Percentiles rank a stretch among this genome's conserved stretches.
Evolutionary conservation across 2,888 invertebrate species (phyloP).

Genomic region (Netelia melanura): DNA sequence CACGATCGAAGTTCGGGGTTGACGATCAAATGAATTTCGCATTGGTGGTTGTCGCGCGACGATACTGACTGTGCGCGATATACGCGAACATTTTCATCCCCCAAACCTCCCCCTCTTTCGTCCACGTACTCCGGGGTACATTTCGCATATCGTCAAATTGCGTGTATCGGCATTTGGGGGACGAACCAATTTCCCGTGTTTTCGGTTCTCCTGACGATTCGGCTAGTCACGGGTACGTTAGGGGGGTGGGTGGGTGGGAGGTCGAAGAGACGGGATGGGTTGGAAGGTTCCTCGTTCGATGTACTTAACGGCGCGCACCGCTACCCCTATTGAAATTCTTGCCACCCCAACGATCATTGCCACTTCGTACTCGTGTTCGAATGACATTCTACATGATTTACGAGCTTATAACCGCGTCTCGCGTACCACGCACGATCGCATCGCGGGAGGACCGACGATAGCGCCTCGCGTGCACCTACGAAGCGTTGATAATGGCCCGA

Average conservation of each 20-base stretch:
- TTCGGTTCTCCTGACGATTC: not conserved
- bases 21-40: not conserved
- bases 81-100: too few species aligned
- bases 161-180: constrained; percentile 2
- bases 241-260: not conserved
- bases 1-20: not conserved
- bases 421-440: constrained; percentile 23
- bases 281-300: not conserved
- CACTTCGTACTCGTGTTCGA: constrained; percentile 18
- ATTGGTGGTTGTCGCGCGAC: not conserved
- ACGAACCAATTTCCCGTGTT: constrained; percentile 41
- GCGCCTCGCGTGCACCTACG: not conserved
- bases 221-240: not conserved
- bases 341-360: constrained; percentile 50
- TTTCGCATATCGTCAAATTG: not conserved
- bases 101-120: too few species aligned
- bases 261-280: too few species aligned
- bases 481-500: not conserved
- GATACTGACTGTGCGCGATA: not conserved
- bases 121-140: not conserved
- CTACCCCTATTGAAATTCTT: constrained; percentile 46
- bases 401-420: constrained; percentile 40
- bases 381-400: constrained; percentile 53
- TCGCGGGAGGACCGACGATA: not conserved
- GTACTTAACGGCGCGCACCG: constrained; percentile 25